Evolutionary conservation across 2,888 invertebrate species (phyloP).

Genomic region (Falcaria lacertinaria): DNA sequence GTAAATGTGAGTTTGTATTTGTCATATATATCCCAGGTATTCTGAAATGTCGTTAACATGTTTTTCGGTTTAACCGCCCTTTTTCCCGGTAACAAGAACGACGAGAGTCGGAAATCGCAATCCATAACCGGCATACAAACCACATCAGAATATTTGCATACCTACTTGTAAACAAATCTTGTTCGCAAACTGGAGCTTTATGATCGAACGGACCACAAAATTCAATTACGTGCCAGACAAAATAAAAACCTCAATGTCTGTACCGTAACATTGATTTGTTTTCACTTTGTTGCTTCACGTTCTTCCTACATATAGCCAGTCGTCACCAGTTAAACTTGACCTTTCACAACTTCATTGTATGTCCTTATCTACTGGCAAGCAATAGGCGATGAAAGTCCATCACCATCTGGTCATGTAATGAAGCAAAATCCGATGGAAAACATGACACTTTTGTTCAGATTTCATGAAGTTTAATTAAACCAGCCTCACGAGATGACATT

Average conservation of each 20-base stretch:
- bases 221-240: constrained; percentile 73
- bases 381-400: constrained; percentile 23
- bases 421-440: constrained; percentile 40
- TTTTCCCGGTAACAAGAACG: no score
- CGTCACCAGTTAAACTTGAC: constrained; percentile 38
- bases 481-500: constrained; percentile 35
- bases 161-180: constrained; percentile 42
- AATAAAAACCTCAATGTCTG: constrained; percentile 63
- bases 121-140: constrained; percentile 20
- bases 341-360: constrained; percentile 10
- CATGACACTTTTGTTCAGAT: constrained; percentile 53
- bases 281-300: constrained; percentile 54
- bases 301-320: constrained; percentile 34
- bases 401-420: constrained; percentile 34
- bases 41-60: no score
- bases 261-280: constrained; percentile 68
- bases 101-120: constrained; percentile 9
- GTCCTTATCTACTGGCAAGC: constrained; percentile 10
- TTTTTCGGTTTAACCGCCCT: no score
- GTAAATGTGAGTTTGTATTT: no score
- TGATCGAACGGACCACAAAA: constrained; percentile 65
- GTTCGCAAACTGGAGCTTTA: constrained; percentile 34
- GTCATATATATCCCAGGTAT: no score
- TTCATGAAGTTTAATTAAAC: constrained; percentile 62
- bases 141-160: constrained; percentile 27